These are phyloP conservation scores for Falco rusticolus DNA, from an alignment of 2,797 vertebrate species.

Conservation along the genomic window DNA sequence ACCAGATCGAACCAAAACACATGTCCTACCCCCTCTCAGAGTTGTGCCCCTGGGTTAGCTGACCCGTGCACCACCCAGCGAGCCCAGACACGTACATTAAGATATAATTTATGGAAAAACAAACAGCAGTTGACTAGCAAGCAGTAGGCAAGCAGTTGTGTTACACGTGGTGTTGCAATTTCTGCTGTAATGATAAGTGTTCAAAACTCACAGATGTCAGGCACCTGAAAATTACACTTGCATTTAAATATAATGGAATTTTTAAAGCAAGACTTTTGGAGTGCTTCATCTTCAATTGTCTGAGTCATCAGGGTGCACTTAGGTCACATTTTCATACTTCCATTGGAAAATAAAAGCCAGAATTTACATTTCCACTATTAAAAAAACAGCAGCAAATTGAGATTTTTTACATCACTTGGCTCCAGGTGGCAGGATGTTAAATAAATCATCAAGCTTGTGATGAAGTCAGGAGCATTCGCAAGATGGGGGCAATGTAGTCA, in stretches of 20 bases:
- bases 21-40: background rate
- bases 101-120: background rate
- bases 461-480: slow-evolving; percentile 24
- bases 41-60: background rate
- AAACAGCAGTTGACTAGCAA: background rate
- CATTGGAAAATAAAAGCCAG: background rate
- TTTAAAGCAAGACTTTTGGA: background rate
- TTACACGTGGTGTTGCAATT: background rate
- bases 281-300: background rate
- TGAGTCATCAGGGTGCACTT: background rate
- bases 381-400: background rate
- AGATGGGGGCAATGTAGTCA: background rate
- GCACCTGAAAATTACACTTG: background rate
- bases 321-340: background rate
- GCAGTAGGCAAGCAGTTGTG: background rate
- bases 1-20: background rate
- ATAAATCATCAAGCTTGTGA: slow-evolving; percentile 11
- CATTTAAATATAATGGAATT: background rate
- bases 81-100: background rate
- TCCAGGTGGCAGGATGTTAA: slow-evolving; percentile 10
- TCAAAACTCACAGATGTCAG: background rate
- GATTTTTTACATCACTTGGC: slow-evolving; percentile 13
- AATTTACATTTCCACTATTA: slow-evolving; percentile 5
- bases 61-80: background rate
- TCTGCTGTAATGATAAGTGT: background rate